A percentile compares a stretch with the other conserved stretches of the same genome.
These are phyloP conservation scores for Lamellibrachia columna DNA, from an alignment of 2,888 invertebrate genomes.

Conservation along the genomic window DNA sequence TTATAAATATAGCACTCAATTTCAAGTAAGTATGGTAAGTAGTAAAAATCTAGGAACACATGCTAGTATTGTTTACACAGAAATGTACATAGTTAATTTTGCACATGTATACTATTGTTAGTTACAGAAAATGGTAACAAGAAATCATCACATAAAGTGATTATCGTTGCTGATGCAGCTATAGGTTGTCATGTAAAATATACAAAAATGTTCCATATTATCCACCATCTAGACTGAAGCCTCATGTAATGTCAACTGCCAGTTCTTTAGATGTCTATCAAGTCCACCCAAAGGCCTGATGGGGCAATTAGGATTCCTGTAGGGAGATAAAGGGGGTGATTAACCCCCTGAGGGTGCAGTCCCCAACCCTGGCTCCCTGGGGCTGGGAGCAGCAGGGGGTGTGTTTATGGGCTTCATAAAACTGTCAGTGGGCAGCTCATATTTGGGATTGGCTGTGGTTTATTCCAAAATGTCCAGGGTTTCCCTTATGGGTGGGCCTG, in stretches of 20 bases:
- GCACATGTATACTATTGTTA: no score
- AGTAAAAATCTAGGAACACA: no score
- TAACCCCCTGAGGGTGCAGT: neutral
- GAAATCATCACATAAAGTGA: no score
- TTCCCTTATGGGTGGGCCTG: neutral
- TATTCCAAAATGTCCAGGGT: neutral
- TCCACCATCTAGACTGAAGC: neutral
- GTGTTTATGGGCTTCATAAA: neutral
- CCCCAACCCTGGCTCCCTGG: neutral
- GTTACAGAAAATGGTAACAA: no score
- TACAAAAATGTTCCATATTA: no score
- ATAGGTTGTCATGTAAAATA: no score
- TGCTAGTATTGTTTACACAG: no score
- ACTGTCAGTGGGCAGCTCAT: neutral
- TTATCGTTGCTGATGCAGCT: no score
- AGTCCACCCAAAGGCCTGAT: conserved; percentile 16
- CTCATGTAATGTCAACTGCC: neutral
- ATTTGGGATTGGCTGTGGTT: neutral
- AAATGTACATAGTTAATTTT: no score
- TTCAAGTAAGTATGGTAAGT: no score
- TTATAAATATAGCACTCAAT: no score
- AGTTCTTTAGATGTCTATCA: neutral
- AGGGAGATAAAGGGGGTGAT: neutral
- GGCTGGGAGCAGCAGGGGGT: neutral
- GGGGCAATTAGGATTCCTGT: conserved; percentile 6